These are phyloP conservation scores for Smittia aterrima DNA, from an alignment of 2,888 invertebrate genomes.

Conservation along the genomic window DNA sequence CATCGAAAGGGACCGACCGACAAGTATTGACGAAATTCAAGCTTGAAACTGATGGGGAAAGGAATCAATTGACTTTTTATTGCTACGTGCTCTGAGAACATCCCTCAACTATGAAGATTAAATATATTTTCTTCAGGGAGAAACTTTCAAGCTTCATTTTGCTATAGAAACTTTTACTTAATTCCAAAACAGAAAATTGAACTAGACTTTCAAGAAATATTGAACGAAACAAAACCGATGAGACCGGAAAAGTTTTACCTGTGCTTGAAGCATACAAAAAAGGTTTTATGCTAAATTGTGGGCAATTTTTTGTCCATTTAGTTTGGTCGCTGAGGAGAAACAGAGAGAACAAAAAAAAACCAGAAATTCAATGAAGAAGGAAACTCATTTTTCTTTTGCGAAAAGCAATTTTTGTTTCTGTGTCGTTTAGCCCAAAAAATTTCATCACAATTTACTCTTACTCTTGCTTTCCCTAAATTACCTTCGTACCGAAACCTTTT, in stretches of 20 bases:
- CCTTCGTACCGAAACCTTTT: background rate
- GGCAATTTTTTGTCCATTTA: conserved; percentile 33
- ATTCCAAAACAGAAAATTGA: background rate
- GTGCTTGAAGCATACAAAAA: background rate
- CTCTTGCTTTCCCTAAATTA: background rate
- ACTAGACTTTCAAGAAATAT: background rate
- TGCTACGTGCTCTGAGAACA: too few species aligned
- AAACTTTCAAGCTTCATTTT: background rate
- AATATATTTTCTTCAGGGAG: background rate
- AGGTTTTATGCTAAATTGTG: conserved; percentile 19
- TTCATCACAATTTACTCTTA: background rate
- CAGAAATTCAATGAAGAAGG: background rate
- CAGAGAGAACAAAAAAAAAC: conserved; percentile 11
- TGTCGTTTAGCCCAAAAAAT: background rate
- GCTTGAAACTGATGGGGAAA: too few species aligned
- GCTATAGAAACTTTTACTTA: background rate
- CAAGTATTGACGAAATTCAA: too few species aligned
- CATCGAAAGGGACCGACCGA: too few species aligned
- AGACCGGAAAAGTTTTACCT: background rate
- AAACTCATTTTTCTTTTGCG: background rate
- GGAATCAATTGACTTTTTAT: too few species aligned
- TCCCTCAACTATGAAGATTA: background rate
- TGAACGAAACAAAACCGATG: background rate
- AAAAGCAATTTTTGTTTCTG: conserved; percentile 10
- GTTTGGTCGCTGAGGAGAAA: conserved; percentile 12